Evolutionary conservation across 2,888 invertebrate species (phyloP).

Genomic region (Bombylius major): DNA sequence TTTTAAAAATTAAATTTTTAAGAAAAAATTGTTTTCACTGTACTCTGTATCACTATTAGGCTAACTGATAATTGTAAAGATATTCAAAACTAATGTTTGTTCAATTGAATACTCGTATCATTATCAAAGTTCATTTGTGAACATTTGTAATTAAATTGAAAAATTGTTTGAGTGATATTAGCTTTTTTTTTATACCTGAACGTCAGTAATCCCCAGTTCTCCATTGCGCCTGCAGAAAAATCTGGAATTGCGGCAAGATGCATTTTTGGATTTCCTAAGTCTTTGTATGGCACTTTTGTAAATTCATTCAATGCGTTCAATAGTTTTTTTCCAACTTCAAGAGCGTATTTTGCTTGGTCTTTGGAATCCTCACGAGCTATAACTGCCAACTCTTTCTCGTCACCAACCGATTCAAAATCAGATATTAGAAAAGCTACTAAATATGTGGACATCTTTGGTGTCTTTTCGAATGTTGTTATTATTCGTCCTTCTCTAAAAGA

Average conservation of each 20-base stretch:
- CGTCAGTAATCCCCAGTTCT: conserved; percentile 82
- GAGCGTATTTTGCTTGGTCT: conserved; percentile 52
- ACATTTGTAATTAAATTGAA: no score
- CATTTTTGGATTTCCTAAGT: conserved; percentile 51
- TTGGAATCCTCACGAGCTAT: conserved; percentile 57
- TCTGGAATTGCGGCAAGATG: conserved; percentile 79
- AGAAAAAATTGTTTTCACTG: no score
- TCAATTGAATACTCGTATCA: no score
- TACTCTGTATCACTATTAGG: no score
- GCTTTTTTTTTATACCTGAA: conserved; percentile 44
- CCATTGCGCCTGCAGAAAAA: conserved; percentile 78
- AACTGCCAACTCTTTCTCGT: conserved; percentile 33
- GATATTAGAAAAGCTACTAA: conserved; percentile 66
- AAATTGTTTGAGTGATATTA: no score
- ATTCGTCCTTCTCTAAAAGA: conserved; percentile 39
- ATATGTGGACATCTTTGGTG: conserved; percentile 63
- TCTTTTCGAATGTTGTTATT: conserved; percentile 24
- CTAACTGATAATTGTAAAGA: no score
- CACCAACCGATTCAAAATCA: conserved; percentile 34
- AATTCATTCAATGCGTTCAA: conserved; percentile 43
- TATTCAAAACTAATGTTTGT: no score
- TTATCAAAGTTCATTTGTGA: not conserved
- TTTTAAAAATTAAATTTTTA: no score
- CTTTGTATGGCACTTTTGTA: conserved; percentile 44
- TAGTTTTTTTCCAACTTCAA: conserved; percentile 44